phyloP scores from a whole-genome alignment of 2,797 vertebrate species.

The Channallabes apus region DNA sequence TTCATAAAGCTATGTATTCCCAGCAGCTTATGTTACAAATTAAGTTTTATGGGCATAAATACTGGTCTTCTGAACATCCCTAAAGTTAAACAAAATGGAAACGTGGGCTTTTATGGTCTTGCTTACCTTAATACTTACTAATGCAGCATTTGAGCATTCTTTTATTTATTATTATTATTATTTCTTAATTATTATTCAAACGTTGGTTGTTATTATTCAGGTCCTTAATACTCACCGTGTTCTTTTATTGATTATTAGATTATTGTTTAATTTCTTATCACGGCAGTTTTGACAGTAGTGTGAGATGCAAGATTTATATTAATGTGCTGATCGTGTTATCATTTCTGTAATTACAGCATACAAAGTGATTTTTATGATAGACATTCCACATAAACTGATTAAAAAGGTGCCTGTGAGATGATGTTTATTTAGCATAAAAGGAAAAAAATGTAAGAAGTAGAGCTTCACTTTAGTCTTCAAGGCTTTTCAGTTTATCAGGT shows the following conservation, averaged over 20 bases:
- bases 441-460: neutral
- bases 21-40: neutral
- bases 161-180: too few species aligned
- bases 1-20: neutral
- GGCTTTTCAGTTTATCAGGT: constrained; percentile 2
- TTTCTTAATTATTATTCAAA: neutral
- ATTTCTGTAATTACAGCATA: neutral
- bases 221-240: too few species aligned
- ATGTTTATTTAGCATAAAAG: neutral
- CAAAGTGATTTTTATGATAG: neutral
- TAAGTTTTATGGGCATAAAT: neutral
- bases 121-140: neutral
- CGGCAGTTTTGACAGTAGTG: neutral
- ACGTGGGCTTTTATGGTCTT: neutral
- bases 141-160: neutral
- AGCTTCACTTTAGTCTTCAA: neutral
- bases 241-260: neutral
- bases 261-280: neutral
- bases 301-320: neutral
- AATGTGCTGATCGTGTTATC: neutral
- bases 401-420: neutral
- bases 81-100: neutral
- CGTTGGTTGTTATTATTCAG: neutral
- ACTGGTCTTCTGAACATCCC: neutral
- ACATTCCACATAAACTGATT: neutral